A percentile compares a stretch with the other conserved stretches of the same genome.
phyloP scores from a whole-genome alignment of 2,113 vertebrate species.

The Grus americana region DNA sequence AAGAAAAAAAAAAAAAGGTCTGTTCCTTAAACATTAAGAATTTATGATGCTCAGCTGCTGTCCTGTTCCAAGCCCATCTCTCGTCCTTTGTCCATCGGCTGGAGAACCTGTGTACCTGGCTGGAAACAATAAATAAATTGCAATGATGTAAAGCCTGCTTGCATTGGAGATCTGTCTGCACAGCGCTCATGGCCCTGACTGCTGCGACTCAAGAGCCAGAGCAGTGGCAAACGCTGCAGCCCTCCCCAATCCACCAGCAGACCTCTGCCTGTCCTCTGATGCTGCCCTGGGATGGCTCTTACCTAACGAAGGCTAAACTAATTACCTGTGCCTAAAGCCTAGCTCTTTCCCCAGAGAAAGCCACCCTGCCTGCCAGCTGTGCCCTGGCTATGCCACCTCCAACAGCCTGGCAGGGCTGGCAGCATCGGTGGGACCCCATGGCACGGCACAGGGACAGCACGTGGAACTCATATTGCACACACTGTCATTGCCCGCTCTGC shows the following conservation, averaged over 20 bases:
- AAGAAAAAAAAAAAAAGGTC: neutral
- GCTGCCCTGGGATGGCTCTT: neutral
- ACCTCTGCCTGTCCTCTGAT: neutral
- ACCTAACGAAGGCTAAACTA: neutral
- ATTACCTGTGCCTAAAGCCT: neutral
- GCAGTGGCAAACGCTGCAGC: neutral
- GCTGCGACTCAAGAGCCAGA: neutral
- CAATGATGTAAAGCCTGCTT: neutral
- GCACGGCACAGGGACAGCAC: neutral
- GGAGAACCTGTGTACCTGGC: neutral
- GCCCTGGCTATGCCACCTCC: neutral
- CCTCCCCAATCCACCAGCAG: neutral
- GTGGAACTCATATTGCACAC: accelerated
- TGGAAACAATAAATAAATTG: neutral
- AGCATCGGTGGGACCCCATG: neutral
- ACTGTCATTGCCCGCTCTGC: neutral
- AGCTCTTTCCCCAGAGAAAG: neutral
- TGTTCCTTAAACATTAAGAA: neutral
- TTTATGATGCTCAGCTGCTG: neutral
- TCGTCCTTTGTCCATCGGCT: neutral
- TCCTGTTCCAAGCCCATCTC: neutral
- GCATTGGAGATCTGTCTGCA: neutral
- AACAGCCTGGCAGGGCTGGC: neutral
- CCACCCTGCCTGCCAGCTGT: neutral
- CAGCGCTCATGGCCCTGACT: accelerated